Conservation (phyloP, 2,888 invertebrate genomes). For the Drosophila quinaria region DNA sequence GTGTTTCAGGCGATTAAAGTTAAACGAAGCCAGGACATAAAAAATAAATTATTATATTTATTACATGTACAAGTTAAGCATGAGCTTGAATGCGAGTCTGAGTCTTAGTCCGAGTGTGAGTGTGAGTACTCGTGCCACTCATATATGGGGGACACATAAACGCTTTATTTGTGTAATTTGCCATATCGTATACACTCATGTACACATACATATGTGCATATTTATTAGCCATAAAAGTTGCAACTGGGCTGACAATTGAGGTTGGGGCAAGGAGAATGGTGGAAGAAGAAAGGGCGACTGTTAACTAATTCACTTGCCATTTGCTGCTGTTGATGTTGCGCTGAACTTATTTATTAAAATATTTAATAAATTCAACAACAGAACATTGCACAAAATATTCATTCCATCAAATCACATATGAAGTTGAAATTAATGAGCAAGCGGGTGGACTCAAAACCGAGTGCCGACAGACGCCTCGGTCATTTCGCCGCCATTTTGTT, state of each 20-base stretch:
- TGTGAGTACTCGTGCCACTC: background rate
- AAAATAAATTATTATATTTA: slow-evolving; percentile 36
- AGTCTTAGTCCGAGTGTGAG: background rate
- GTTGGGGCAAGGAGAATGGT: too few relatives aligned
- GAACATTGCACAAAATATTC: slow-evolving; percentile 30
- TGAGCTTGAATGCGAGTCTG: background rate
- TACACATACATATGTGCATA: slow-evolving; percentile 6
- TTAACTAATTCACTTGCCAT: slow-evolving; percentile 67
- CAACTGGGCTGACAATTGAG: slow-evolving; percentile 9
- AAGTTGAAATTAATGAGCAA: slow-evolving; percentile 47
- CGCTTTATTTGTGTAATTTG: slow-evolving; percentile 36
- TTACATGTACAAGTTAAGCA: slow-evolving; percentile 8
- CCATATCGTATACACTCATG: slow-evolving; percentile 13
- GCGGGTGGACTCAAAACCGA: slow-evolving; percentile 8
- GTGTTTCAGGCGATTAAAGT: slow-evolving; percentile 29
- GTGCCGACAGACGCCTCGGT: slow-evolving; percentile 13
- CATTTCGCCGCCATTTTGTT: slow-evolving; percentile 47
- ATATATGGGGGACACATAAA: slow-evolving; percentile 28
- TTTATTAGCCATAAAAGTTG: slow-evolving; percentile 47
- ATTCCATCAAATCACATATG: slow-evolving; percentile 38
- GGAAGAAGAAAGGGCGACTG: background rate
- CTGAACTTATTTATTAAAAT: slow-evolving; percentile 28
- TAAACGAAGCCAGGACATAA: slow-evolving; percentile 8
- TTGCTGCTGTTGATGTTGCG: slow-evolving; percentile 62
- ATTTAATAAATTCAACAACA: slow-evolving; percentile 25